Percentiles rank a stretch among this genome's conserved stretches.
phyloP scores from a whole-genome alignment of 1,140 invertebrate genomes.

The Leptinotarsa defecta region DNA sequence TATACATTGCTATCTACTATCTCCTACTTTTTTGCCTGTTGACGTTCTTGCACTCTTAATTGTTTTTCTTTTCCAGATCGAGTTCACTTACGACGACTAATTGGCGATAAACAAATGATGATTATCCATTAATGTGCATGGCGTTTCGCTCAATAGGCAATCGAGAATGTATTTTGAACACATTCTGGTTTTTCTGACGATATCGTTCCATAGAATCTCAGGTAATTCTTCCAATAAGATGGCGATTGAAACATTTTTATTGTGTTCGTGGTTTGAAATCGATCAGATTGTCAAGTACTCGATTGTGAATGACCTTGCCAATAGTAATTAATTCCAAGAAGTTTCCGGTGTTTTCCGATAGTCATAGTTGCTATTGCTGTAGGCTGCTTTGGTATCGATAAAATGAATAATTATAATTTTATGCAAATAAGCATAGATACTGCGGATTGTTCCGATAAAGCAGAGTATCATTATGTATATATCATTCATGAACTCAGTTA shows the following conservation, averaged over 20 bases:
- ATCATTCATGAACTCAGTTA: too few species aligned
- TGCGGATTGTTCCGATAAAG: too few species aligned
- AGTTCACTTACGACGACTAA: constrained; percentile 14
- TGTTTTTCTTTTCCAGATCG: constrained; percentile 13
- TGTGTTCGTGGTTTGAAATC: too few species aligned
- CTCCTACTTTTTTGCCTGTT: background rate
- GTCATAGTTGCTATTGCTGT: too few species aligned
- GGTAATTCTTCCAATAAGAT: background rate
- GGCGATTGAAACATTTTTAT: too few species aligned
- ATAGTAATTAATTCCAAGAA: too few species aligned
- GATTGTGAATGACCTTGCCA: too few species aligned
- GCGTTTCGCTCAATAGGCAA: background rate
- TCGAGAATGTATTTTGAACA: constrained; percentile 17
- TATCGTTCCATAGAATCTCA: background rate
- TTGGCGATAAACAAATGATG: constrained; percentile 11
- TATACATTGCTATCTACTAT: background rate
- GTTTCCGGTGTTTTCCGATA: too few species aligned
- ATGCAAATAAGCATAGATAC: too few species aligned
- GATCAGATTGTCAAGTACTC: too few species aligned
- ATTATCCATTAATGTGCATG: constrained; percentile 9
- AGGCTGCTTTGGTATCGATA: background rate
- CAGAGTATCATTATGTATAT: too few species aligned
- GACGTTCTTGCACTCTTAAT: constrained; percentile 15
- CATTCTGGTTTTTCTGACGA: background rate
- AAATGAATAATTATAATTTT: too few species aligned